phyloP scores from a whole-genome alignment of 2,113 vertebrate genomes.

The Pelmatolapia mariae region DNA sequence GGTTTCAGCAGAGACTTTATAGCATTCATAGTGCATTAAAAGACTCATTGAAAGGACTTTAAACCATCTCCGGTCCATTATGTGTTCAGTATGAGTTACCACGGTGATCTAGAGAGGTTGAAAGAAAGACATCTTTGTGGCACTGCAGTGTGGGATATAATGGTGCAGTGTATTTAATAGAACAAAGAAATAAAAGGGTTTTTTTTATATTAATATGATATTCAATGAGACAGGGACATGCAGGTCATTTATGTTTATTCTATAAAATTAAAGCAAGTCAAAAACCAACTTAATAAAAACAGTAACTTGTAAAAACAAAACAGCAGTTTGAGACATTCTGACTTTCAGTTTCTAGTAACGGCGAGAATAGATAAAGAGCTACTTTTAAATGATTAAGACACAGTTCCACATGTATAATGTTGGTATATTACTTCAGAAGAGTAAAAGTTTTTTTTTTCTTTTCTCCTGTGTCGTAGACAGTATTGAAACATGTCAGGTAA shows the following conservation, averaged over 20 bases:
- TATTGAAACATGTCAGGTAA: not conserved
- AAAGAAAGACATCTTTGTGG: not conserved
- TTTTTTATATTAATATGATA: not conserved
- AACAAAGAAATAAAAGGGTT: accelerated
- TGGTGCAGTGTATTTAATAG: not conserved
- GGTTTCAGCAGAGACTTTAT: not conserved
- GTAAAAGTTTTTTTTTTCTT: not conserved
- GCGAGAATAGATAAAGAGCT: not conserved
- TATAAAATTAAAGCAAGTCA: not conserved
- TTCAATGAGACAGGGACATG: not conserved
- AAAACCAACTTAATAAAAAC: not conserved
- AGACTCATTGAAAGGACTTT: not conserved
- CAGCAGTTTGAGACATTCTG: not conserved
- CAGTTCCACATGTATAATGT: not conserved
- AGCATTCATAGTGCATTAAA: not conserved
- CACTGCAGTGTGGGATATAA: not conserved
- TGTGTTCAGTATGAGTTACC: not conserved
- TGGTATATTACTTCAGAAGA: not conserved
- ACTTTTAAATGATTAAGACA: not conserved
- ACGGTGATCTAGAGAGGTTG: not conserved
- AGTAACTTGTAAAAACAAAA: not conserved
- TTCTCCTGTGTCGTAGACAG: not conserved
- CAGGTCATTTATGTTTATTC: not conserved
- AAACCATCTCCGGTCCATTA: not conserved
- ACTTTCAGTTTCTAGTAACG: not conserved